Evolutionary conservation across 2,888 invertebrate genomes (phyloP).

Genomic region (Neria commutata): DNA sequence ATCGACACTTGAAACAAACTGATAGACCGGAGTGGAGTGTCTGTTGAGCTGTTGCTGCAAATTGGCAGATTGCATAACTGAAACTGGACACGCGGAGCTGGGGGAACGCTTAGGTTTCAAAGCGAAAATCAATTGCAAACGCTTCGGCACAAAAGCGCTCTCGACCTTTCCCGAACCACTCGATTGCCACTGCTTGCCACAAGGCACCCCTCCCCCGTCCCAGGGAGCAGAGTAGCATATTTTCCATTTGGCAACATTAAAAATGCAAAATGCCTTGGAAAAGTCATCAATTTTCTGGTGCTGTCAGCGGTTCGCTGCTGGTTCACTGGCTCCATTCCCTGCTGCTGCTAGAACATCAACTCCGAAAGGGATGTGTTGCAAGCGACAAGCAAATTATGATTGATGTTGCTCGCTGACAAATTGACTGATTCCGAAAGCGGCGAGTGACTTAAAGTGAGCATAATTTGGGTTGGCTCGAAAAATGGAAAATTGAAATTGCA

Average conservation of each 20-base stretch:
- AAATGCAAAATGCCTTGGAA: conserved; percentile 31
- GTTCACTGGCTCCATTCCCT: too few species aligned
- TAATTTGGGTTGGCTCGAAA: background rate
- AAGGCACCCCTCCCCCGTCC: too few species aligned
- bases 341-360: too few species aligned
- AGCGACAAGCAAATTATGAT: conserved; percentile 19
- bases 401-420: conserved; percentile 25
- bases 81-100: too few species aligned
- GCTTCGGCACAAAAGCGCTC: too few species aligned
- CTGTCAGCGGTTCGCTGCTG: background rate
- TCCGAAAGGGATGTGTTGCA: background rate
- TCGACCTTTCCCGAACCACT: too few species aligned
- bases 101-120: too few species aligned
- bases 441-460: background rate
- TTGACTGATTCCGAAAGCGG: conserved; percentile 11
- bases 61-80: background rate
- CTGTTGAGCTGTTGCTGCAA: background rate
- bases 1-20: too few species aligned
- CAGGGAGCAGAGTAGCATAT: background rate
- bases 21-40: background rate
- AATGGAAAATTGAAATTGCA: too few species aligned
- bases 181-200: too few species aligned
- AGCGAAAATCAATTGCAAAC: too few species aligned
- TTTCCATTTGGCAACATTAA: conserved; percentile 25
- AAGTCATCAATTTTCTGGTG: conserved; percentile 32